Evolutionary conservation across 2,888 invertebrate genomes (phyloP), one percentile per base, ranked within the genome.

Genomic region (Penaeus monodon): DNA sequence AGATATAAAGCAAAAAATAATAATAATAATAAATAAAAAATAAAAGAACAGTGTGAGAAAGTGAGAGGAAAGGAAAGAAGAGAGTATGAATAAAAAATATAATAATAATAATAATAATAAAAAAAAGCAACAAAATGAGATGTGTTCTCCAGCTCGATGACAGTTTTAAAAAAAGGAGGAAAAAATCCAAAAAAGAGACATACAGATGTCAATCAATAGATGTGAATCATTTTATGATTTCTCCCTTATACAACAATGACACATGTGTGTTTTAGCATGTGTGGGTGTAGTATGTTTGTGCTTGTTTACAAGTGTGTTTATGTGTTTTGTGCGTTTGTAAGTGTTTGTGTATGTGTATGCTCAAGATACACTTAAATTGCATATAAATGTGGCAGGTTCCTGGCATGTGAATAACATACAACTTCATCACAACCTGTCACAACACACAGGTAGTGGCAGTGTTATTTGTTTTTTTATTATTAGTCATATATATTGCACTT

Each of bases 371-470:
- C 17, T 57, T 57, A 14, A 57, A 57, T 57, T 57, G 17, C 57
- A 57, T 57, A 57, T 57, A 57, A 17, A 57, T 57, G 57, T 57
- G 57, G 57, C 57, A 57, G 57, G 57, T 57, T 57, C 57, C 57
- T 57, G 57, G 57, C 57, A 57, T 57, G 63, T 77, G 57, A 77
- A 77, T 33, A 77, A 27, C 57, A 57, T 57, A 77, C 57, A 77
- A 76, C 38, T 44, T 44, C 27, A 24, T 80, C 66, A 80, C 80
- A 80, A 80, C 80, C 80, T 80, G 80, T 80, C 66, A 80, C 80
- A 80, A 80, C 65, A 38, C 66, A 68, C 81, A 81, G 81, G 81
- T 66, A 66, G 44, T 81, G 80, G 80, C 33, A 38, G 27, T 24
- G 33, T 38, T 38, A 38, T 38, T 10, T 33, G 33, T 73, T 29